Evolutionary conservation across 2,888 invertebrate genomes (phyloP).

Genomic region (Macrophya annulata): DNA sequence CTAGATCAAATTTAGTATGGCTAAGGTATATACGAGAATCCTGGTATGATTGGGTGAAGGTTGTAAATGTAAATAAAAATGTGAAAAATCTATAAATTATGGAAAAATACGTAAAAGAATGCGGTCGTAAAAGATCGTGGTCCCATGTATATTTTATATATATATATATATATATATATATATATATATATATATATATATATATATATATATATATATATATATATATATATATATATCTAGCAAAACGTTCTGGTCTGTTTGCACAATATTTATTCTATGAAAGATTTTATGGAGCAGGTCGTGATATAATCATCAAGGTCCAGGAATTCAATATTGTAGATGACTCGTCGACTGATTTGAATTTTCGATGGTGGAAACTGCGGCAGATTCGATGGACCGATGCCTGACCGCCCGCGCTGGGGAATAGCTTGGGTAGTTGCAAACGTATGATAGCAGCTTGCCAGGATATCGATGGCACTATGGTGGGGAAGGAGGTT

Average conservation of each 20-base stretch:
- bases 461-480: constrained; percentile 57
- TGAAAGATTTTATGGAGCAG: constrained; percentile 26
- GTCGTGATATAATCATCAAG: constrained; percentile 18
- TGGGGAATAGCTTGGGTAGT: constrained; percentile 41
- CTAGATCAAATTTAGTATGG: background rate
- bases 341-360: constrained; percentile 37
- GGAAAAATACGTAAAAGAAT: background rate
- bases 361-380: constrained; percentile 46
- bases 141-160: no score
- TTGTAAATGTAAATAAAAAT: background rate
- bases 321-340: constrained; percentile 27
- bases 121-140: background rate
- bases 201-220: no score
- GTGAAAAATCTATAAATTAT: constrained; percentile 1
- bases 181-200: no score
- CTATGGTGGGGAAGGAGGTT: constrained; percentile 63
- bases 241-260: background rate
- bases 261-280: constrained; percentile 42
- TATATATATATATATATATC: no score
- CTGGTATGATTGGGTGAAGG: no score
- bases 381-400: constrained; percentile 33
- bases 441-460: constrained; percentile 49
- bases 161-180: no score
- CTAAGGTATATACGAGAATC: background rate
- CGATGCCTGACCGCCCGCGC: constrained; percentile 33